These are phyloP conservation scores for Dermolepida albohirtum DNA, from an alignment of 2,888 invertebrate genomes.

Conservation along the genomic window DNA sequence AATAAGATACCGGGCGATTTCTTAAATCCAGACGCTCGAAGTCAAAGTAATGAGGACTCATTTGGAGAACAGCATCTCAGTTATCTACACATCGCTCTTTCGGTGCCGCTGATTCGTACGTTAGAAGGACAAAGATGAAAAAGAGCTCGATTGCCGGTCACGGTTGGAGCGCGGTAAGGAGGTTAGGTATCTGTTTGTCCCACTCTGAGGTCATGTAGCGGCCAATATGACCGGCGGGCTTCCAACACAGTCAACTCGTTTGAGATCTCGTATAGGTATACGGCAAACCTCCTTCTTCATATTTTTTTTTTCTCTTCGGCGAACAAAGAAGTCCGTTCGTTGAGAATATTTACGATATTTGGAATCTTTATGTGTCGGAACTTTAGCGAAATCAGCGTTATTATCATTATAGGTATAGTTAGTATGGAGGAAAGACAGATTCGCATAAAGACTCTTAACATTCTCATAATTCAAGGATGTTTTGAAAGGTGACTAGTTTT, in stretches of 20 bases:
- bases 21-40: constrained; percentile 36
- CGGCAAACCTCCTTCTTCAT: constrained; percentile 13
- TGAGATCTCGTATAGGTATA: constrained; percentile 10
- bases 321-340: constrained; percentile 29
- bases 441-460: too few species aligned
- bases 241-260: constrained; percentile 1
- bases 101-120: neutral
- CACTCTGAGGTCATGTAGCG: constrained; percentile 51
- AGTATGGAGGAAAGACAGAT: too few species aligned
- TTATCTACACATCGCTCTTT: neutral
- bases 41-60: constrained; percentile 38
- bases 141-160: constrained; percentile 16
- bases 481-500: too few species aligned
- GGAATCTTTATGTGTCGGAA: constrained; percentile 15
- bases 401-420: constrained; percentile 7
- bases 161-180: constrained; percentile 28
- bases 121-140: constrained; percentile 25
- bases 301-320: constrained; percentile 13
- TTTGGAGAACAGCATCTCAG: constrained; percentile 26
- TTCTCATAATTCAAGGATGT: too few species aligned
- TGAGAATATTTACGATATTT: constrained; percentile 22
- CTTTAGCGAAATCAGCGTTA: constrained; percentile 26
- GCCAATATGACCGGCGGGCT: constrained; percentile 47
- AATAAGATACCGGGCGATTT: constrained; percentile 37
- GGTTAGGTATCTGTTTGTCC: constrained; percentile 44